These are phyloP conservation scores for Picus viridis DNA, from an alignment of 2,797 vertebrate genomes.

Conservation along the genomic window DNA sequence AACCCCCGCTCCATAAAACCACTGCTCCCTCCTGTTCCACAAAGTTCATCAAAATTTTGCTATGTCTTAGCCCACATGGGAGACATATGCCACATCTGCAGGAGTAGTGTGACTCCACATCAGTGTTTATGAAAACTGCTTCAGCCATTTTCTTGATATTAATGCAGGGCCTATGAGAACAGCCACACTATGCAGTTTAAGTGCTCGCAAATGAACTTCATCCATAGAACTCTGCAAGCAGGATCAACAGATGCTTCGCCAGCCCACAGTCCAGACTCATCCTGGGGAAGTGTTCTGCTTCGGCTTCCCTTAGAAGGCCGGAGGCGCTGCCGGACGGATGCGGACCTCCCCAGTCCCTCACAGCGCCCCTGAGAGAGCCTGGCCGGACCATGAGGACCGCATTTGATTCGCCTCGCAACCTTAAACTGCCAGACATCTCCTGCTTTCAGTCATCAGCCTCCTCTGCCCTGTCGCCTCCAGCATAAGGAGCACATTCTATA, in stretches of 20 bases:
- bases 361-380: no score
- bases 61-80: neutral
- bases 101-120: no score
- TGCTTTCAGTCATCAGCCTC: rapidly evolving
- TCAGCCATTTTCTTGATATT: neutral
- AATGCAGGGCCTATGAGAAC: neutral
- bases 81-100: rapidly evolving
- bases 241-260: rapidly evolving
- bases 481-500: no score
- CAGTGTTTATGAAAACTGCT: neutral
- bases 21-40: neutral
- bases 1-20: neutral
- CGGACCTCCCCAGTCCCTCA: no score
- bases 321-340: neutral
- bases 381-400: neutral
- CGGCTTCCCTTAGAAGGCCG: neutral
- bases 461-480: rapidly evolving
- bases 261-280: rapidly evolving
- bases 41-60: neutral
- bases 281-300: neutral
- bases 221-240: rapidly evolving
- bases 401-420: neutral
- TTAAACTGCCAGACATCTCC: neutral
- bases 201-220: neutral
- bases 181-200: rapidly evolving